Evolutionary conservation across 2,888 invertebrate species (phyloP).

Genomic region (Orthosia gracilis): DNA sequence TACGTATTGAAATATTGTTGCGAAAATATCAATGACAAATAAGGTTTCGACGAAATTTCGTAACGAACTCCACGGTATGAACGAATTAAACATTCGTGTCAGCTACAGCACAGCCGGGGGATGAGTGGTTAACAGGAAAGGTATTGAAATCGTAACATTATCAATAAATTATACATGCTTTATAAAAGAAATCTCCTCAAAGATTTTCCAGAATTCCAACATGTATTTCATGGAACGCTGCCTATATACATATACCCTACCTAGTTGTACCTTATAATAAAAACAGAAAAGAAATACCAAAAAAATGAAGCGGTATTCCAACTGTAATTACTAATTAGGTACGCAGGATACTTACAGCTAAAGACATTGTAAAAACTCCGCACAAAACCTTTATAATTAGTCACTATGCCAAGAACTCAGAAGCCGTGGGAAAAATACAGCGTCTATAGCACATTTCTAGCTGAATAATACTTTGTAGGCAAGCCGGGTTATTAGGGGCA

Average conservation of each 20-base stretch:
- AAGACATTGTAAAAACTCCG: constrained; percentile 27
- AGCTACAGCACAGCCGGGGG: background rate
- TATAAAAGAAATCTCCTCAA: background rate
- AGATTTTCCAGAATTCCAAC: background rate
- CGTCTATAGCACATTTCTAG: constrained; percentile 53
- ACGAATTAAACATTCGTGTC: constrained; percentile 38
- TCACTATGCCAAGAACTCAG: constrained; percentile 60
- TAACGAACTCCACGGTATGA: constrained; percentile 30
- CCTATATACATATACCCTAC: background rate
- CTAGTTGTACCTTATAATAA: background rate
- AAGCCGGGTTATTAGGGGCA: constrained; percentile 56
- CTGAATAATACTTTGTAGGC: constrained; percentile 58
- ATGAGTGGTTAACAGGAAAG: constrained; percentile 1
- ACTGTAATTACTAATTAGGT: constrained; percentile 16
- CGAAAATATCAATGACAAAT: constrained; percentile 40
- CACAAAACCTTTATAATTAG: constrained; percentile 61
- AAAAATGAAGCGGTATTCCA: background rate
- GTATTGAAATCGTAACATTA: background rate
- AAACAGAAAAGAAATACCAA: constrained; percentile 1
- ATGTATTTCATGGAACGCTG: background rate
- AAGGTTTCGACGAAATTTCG: constrained; percentile 17
- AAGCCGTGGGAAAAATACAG: constrained; percentile 64
- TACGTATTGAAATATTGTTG: constrained; percentile 42
- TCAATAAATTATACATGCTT: background rate
- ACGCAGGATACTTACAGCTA: constrained; percentile 30